Percentiles rank a stretch among this genome's conserved stretches.
phyloP scores from a whole-genome alignment of 2,797 vertebrate genomes.

The Vipera ursinii region DNA sequence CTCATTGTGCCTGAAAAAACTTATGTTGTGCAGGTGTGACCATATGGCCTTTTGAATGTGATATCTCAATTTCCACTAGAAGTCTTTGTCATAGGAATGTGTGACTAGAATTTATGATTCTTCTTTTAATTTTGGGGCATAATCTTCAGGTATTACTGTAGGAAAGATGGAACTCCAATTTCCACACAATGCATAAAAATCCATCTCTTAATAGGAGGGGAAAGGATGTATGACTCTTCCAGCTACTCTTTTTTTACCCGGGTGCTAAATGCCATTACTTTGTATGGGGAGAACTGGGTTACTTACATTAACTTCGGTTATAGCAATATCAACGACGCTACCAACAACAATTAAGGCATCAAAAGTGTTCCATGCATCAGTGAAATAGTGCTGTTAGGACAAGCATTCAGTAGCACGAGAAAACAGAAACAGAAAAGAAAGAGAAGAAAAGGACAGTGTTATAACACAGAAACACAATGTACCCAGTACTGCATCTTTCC shows the following conservation, averaged over 20 bases:
- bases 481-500: slow-evolving; percentile 66
- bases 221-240: slow-evolving; percentile 7
- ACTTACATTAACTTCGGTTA: slow-evolving; percentile 99
- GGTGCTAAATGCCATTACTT: slow-evolving; percentile 55
- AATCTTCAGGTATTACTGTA: neutral
- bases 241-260: slow-evolving; percentile 37
- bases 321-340: slow-evolving; percentile 99
- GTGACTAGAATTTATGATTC: neutral
- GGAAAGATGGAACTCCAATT: neutral
- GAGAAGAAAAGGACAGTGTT: slow-evolving; percentile 76
- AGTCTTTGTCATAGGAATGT: neutral
- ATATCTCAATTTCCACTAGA: neutral
- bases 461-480: slow-evolving; percentile 69
- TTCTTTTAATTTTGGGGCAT: neutral
- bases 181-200: neutral
- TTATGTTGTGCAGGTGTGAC: neutral
- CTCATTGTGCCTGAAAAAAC: neutral
- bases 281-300: slow-evolving; percentile 70
- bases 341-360: slow-evolving; percentile 99
- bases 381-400: slow-evolving; percentile 99
- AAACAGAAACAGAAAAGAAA: slow-evolving; percentile 75
- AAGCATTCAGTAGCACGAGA: slow-evolving; percentile 76
- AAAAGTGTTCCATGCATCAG: slow-evolving; percentile 99
- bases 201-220: neutral
- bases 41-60: neutral